Evolutionary conservation across 2,888 invertebrate genomes (phyloP), one percentile per base, ranked within the genome.

Genomic region (Cataglyphis rosenhaueri): DNA sequence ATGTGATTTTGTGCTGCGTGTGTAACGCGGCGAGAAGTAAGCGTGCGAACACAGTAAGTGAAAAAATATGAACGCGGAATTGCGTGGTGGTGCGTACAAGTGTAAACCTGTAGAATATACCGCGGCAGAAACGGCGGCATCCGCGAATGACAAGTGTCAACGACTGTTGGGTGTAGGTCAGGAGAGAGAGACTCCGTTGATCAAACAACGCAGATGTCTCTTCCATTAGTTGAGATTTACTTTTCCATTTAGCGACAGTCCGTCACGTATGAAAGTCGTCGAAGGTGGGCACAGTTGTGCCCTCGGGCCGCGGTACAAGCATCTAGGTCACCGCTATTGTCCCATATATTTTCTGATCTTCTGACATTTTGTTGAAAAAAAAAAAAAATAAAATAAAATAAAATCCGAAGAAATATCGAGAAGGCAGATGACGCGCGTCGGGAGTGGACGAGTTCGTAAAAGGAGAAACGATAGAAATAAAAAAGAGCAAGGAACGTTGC

Each of bases 161-260:
- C 92, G 92, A 89, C 91, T 92, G 91, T 91, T 89, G 92, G 93
- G 94, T 93, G 92, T 93, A 93, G 94, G 93, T 94, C 94, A 93
- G 92, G 93, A 93, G 90, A 91, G 87, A 91, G 88, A 91, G 85
- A 83, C 83, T 86, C 90, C 90, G 91, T 92, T 94, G 92, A 92
- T 93, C 93, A 94, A 94, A 94, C 92, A 94, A 85, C 70, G 32
- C 91, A 91, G 92, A 93, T 93, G 93, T 93, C 93, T 93, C 92
- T 93, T 94, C 93, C 93, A 94, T 94, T 93, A 93, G 92, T 90
- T 92, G 84, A 91, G 92, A 94, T 94, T 94, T 92, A 93, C 94
- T 93, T 93, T 93, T 91, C 91, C 92, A 92, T 93, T 94, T 94
- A 94, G 93, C 94, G 93, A 94, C 90, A 91, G 91, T 89, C 89